These are phyloP conservation scores for Sylvia atricapilla DNA, from an alignment of 2,113 vertebrate species.

Conservation along the genomic window DNA sequence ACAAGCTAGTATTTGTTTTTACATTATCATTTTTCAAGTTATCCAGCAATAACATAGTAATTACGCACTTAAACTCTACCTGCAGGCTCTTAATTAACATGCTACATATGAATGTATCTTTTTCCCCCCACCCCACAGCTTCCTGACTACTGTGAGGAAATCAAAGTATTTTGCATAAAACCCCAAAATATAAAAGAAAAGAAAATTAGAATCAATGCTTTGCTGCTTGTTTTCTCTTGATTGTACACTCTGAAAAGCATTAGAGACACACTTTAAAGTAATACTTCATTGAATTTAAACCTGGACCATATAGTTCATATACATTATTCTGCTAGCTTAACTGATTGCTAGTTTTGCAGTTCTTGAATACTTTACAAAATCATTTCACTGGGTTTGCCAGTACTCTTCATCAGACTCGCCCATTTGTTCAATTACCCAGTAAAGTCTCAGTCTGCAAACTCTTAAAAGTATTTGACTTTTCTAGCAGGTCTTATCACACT, in stretches of 20 bases:
- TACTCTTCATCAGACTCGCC: not conserved
- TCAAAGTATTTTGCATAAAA: not conserved
- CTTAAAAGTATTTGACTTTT: not conserved
- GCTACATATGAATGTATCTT: not conserved
- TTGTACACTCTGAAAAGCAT: not conserved
- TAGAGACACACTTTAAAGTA: not conserved
- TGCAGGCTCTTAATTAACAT: not conserved
- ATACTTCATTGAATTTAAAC: not conserved
- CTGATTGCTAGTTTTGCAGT: not conserved
- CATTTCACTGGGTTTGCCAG: not conserved
- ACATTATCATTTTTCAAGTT: not conserved
- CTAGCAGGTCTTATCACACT: not conserved
- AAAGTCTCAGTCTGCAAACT: not conserved
- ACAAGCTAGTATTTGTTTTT: not conserved
- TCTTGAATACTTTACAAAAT: not conserved
- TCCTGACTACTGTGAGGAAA: not conserved
- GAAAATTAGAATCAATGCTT: not conserved
- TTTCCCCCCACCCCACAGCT: fast-evolving
- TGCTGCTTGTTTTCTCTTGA: not conserved
- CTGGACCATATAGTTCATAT: not conserved
- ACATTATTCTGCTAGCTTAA: not conserved
- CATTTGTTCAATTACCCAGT: not conserved
- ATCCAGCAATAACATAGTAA: not conserved
- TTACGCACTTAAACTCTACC: not conserved
- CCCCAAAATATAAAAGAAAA: not conserved